A percentile compares a stretch with the other conserved stretches of the same genome.
Evolutionary conservation across 2,113 vertebrate genomes (phyloP).

Genomic region (Stomatorhinus ivindoensis): DNA sequence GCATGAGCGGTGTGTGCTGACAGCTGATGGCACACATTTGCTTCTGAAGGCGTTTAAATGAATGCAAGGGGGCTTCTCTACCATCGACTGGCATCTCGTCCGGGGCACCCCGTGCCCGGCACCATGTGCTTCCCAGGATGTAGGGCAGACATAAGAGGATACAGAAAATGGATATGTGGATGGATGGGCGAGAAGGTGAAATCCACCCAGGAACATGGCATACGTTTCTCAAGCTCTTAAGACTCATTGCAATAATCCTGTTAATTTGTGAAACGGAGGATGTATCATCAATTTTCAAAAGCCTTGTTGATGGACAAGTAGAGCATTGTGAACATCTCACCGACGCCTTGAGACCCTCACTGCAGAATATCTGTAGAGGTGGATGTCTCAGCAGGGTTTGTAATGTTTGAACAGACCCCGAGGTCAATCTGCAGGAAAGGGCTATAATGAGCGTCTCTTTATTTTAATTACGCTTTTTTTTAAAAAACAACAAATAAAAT

Average conservation of each 20-base stretch:
- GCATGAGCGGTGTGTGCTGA: neutral
- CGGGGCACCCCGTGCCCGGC: neutral
- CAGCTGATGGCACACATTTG: neutral
- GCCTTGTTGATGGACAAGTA: no score
- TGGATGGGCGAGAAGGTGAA: neutral
- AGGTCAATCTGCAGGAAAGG: neutral
- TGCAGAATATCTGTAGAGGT: neutral
- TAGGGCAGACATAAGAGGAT: neutral
- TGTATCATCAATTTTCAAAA: neutral
- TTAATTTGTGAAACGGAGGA: neutral
- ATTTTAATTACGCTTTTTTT: neutral
- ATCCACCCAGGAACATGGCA: neutral
- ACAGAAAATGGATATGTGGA: neutral
- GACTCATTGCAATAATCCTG: neutral
- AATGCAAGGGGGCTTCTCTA: neutral
- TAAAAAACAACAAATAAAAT: neutral
- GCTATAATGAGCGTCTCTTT: neutral
- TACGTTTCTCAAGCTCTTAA: neutral
- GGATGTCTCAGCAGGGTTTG: neutral
- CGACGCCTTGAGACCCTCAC: neutral
- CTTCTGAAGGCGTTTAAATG: neutral
- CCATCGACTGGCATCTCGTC: neutral
- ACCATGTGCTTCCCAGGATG: neutral
- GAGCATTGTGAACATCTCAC: neutral
- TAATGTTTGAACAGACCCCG: neutral